Conservation (phyloP, 2,113 vertebrate genomes). For the Struthio camelus region DNA sequence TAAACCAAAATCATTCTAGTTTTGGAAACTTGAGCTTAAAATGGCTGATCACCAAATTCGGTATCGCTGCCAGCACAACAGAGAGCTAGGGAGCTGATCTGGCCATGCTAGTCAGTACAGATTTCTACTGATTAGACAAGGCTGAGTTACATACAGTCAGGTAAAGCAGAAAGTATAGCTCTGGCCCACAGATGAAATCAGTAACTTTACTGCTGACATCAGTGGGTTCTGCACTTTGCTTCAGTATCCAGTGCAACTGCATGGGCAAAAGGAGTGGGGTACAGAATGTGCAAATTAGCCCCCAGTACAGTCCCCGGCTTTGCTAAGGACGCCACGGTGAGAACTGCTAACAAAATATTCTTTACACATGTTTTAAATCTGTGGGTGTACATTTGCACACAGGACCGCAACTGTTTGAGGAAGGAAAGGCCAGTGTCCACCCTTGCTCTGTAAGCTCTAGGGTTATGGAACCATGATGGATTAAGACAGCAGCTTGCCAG, state of each 20-base stretch:
- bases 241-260: neutral
- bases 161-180: neutral
- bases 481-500: neutral
- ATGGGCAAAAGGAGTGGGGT: neutral
- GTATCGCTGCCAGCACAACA: neutral
- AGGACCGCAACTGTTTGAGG: neutral
- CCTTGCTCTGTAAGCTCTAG: neutral
- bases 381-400: neutral
- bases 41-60: neutral
- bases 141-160: neutral
- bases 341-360: neutral
- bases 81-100: neutral
- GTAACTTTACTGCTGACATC: neutral
- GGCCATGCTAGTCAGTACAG: neutral
- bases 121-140: neutral
- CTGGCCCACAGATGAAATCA: neutral
- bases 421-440: neutral
- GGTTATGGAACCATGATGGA: neutral
- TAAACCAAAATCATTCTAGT: neutral
- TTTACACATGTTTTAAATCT: neutral
- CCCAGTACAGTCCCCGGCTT: neutral
- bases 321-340: neutral
- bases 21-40: neutral
- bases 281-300: neutral
- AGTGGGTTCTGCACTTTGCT: neutral